These are phyloP conservation scores for Idaea biselata DNA, from an alignment of 2,888 invertebrate genomes.

Conservation along the genomic window DNA sequence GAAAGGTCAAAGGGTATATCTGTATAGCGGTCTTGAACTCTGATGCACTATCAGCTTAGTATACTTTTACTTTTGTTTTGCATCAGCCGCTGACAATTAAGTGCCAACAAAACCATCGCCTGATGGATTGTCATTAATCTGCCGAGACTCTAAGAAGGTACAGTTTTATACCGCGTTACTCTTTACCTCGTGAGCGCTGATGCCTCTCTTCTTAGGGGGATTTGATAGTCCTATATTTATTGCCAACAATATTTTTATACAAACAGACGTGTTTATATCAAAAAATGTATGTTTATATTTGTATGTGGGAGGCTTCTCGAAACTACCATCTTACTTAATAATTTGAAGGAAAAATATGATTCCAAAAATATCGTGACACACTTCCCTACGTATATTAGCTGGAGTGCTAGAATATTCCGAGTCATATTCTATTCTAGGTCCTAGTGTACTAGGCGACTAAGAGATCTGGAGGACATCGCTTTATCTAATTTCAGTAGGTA, in stretches of 20 bases:
- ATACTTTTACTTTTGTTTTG: too few relatives aligned
- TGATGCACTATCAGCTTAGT: too few relatives aligned
- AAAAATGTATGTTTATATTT: background rate
- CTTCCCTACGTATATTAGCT: background rate
- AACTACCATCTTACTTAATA: background rate
- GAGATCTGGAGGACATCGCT: too few relatives aligned
- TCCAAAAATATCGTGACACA: background rate
- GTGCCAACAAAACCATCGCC: background rate
- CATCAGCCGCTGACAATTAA: too few relatives aligned
- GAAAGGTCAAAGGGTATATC: too few relatives aligned
- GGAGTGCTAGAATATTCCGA: background rate
- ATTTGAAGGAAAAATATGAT: background rate
- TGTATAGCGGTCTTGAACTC: too few relatives aligned
- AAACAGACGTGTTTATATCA: background rate
- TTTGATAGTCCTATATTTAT: conserved; percentile 1
- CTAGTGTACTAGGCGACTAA: too few relatives aligned
- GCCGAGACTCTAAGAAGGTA: background rate
- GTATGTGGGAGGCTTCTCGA: background rate
- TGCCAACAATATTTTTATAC: background rate
- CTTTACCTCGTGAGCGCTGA: background rate
- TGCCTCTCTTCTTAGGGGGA: background rate
- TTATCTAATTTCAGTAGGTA: too few relatives aligned
- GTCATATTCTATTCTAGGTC: too few relatives aligned
- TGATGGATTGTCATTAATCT: background rate
- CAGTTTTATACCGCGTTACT: background rate